Base-by-base conservation (phyloP, 2,113 vertebrate genomes). In the Pungitius pungitius region DNA sequence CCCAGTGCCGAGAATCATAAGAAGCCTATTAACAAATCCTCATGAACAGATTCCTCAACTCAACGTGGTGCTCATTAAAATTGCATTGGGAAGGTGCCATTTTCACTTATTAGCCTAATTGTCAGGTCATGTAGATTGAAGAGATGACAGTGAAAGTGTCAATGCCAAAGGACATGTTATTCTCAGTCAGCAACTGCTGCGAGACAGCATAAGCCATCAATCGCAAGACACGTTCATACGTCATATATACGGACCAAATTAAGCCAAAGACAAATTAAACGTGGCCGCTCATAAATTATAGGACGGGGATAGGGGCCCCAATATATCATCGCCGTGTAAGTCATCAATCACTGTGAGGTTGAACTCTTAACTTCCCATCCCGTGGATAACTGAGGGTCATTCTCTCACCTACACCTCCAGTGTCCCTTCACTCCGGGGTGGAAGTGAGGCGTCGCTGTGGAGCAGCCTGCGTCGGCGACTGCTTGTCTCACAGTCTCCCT, bases 91-190 rank as follows among this genome's bases (percentile, higher is more conserved):
- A 85, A 82, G 76, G 88, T 88, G 89, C 85, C 86, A 85, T 92
- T 92, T 92, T 83, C 87, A 88, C 89, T 90, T 89, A 90, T 90
- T 88, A 92, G 80, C 85, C 86, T 93, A 93, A 93, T 92, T 91
- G 90, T 92, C 90, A 84, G 90, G 82, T 90, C 86, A 88, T 88
- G 88, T 83, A 88, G 89, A 91, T 88, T 78, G 86, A 84, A 88
- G 81, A 83, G 90, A 92, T 91, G 92, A 93, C 85, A 81, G 82
- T 79, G 72, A 91, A 88, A 76, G 79, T 86, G 83, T 89, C 88
- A 65, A 71, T 74, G 88, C 85, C 81, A 89, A 85, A 91, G 86
- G 84, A 92, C 82, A 80, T 75, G 86, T 86, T 87, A 66, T 67
- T 74, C 72, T 71, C 81, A 75, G 78, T 80, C 86, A 81, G 58